Evolutionary conservation across 2,888 invertebrate species (phyloP), one percentile per base, ranked within the genome.

Genomic region (Eupithecia insigniata): DNA sequence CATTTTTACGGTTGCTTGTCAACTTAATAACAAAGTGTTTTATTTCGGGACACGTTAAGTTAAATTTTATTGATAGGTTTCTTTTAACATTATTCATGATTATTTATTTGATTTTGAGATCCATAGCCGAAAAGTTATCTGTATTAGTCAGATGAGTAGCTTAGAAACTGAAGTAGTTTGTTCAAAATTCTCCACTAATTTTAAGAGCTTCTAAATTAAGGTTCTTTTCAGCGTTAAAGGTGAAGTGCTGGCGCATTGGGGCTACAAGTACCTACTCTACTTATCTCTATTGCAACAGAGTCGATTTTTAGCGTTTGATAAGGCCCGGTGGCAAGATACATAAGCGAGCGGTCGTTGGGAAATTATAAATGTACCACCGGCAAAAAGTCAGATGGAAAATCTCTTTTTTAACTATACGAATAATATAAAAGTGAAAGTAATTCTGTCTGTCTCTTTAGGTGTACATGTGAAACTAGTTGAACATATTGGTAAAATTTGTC

Each of bases 1-100:
- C 92, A 92, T 93, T 94, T 93, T 93, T 94, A 94, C 93, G 94
- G 93, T 93, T 93, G 93, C 91, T 92, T 93, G 94, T 93, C 94
- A 93, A 93, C 93, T 93, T 93, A 92, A 93, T 94, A 93, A 93
- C 93, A 92, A 92, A 92, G 92, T 92, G 90, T 93, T 94, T 93
- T 92, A 93, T 93, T 91, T 92, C 84, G 90, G 85, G 90, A 93
- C 89, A 92, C 88, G 90, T 90, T 92, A 92, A 92, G 88, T 92
- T 93, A 90, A 86, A 86, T 92, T 94, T 92, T 94, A 94, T 94
- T 93, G 93, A 93, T 93, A 92, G 93, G 90, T 89, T 89, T 90
- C 91, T 91, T 91, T 92, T 92, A 89, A 89, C 89, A 89, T 92
- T 90, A 88, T 90, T 89, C 87, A 87, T 87, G 85, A 85, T 86